phyloP scores from a whole-genome alignment of 2,113 vertebrate species.

The Syngnathus scovelli region DNA sequence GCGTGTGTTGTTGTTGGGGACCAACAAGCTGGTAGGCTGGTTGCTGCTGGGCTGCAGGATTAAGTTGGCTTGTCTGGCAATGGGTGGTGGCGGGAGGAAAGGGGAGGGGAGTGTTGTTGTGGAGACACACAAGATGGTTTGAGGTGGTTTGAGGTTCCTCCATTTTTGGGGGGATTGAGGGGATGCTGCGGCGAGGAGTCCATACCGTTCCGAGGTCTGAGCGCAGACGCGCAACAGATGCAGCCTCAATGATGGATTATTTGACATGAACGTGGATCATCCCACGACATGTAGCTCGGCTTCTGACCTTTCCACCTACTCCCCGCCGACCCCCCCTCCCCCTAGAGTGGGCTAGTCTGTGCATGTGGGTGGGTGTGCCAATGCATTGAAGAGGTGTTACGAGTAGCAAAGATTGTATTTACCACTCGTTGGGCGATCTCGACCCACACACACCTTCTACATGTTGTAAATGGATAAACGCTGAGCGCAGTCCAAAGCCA shows the following conservation, averaged over 20 bases:
- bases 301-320: slow-evolving; percentile 66
- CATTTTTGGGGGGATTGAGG: neutral
- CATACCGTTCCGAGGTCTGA: neutral
- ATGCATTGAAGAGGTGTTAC: slow-evolving; percentile 19
- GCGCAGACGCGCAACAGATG: slow-evolving; percentile 67
- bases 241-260: slow-evolving; percentile 65
- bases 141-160: neutral
- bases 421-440: neutral
- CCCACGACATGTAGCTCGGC: slow-evolving; percentile 60
- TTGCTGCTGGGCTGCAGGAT: slow-evolving; percentile 66
- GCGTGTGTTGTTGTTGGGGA: slow-evolving; percentile 56
- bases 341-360: slow-evolving; percentile 46
- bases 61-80: slow-evolving; percentile 71
- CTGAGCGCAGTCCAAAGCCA: slow-evolving; percentile 42
- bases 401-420: slow-evolving; percentile 25
- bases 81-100: slow-evolving; percentile 55
- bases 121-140: slow-evolving; percentile 31
- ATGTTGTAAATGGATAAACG: slow-evolving; percentile 45
- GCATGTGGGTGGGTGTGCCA: slow-evolving; percentile 47
- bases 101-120: slow-evolving; percentile 62
- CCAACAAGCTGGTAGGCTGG: slow-evolving; percentile 60
- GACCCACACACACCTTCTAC: slow-evolving; percentile 19
- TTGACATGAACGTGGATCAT: slow-evolving; percentile 68
- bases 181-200: neutral
- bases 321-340: slow-evolving; percentile 24